A percentile compares a stretch with the other conserved stretches of the same genome.
phyloP scores from a whole-genome alignment of 1,140 invertebrate genomes.

The Triops longicaudatus region DNA sequence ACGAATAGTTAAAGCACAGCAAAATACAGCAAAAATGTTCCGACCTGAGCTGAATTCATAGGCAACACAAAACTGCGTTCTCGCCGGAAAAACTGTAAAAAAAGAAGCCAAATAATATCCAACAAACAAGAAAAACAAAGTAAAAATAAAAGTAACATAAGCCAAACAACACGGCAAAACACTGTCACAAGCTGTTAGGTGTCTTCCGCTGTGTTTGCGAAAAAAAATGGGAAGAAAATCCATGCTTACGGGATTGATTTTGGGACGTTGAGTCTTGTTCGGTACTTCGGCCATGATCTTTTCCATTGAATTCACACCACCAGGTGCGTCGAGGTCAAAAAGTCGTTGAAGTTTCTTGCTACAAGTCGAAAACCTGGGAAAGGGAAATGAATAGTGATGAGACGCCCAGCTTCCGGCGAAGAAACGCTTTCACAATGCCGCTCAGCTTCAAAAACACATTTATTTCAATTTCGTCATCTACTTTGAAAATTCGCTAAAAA shows the following conservation, averaged over 20 bases:
- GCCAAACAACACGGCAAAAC: neutral
- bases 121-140: neutral
- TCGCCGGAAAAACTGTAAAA: conserved; percentile 25
- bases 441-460: neutral
- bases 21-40: neutral
- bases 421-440: neutral
- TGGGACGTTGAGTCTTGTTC: neutral
- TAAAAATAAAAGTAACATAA: neutral
- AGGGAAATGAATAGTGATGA: neutral
- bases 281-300: neutral
- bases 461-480: no score
- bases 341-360: neutral
- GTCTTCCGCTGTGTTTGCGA: no score
- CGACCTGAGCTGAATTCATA: conserved; percentile 20
- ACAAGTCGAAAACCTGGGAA: neutral
- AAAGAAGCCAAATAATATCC: conserved; percentile 9
- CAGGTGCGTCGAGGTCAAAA: conserved; percentile 7
- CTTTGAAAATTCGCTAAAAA: neutral
- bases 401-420: neutral
- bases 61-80: conserved; percentile 28
- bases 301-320: neutral
- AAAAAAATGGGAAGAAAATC: neutral
- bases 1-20: neutral
- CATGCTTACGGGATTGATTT: neutral
- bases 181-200: neutral